Conservation (phyloP, 1,140 invertebrate species). For the Diachasma alloeum region DNA sequence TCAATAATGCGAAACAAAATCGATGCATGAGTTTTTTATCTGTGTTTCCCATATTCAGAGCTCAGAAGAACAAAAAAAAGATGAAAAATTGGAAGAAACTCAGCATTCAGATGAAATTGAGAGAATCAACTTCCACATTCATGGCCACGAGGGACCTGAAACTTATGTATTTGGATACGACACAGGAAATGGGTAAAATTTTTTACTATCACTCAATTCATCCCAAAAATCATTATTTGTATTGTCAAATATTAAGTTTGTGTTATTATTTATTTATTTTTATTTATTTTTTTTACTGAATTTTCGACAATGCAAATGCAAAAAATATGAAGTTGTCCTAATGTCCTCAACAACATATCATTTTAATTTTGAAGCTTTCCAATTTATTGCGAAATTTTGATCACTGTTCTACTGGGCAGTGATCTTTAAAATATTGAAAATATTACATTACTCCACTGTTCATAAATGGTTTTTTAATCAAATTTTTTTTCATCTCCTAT, state of each 20-base stretch:
- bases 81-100: slow-evolving; percentile 36
- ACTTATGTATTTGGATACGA: slow-evolving; percentile 89
- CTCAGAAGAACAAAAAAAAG: slow-evolving; percentile 42
- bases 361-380: neutral
- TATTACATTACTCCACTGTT: no score
- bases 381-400: neutral
- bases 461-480: neutral
- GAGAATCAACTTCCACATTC: slow-evolving; percentile 68
- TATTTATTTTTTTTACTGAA: no score
- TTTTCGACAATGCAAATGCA: no score
- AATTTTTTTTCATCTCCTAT: slow-evolving; percentile 35
- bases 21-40: neutral
- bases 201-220: slow-evolving; percentile 21
- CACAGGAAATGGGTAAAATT: slow-evolving; percentile 81
- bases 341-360: neutral
- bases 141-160: slow-evolving; percentile 81
- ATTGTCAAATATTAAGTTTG: no score
- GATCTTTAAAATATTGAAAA: no score
- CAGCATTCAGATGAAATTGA: slow-evolving; percentile 48
- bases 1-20: no score
- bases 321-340: no score
- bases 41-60: neutral
- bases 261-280: no score
- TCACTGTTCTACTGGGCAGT: no score
- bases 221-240: neutral